Evolutionary conservation across 2,113 vertebrate genomes (phyloP).

Genomic region (Anthoscopus minutus): DNA sequence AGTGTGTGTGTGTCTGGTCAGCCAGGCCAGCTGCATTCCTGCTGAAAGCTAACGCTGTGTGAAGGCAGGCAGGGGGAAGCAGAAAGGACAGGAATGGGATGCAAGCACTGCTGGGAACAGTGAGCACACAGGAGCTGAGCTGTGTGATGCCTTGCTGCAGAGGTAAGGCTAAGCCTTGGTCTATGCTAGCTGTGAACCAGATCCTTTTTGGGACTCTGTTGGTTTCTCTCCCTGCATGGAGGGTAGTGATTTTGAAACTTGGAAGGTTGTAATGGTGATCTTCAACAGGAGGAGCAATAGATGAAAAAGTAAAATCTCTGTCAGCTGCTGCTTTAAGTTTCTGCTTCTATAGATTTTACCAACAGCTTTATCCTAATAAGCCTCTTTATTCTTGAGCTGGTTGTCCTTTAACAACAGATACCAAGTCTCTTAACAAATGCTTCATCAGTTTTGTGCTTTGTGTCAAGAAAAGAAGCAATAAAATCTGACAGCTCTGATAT

Average conservation of each 20-base stretch:
- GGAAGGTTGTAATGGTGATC: background rate
- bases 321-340: background rate
- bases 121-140: background rate
- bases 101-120: background rate
- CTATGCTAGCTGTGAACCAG: background rate
- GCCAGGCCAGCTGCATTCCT: background rate
- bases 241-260: background rate
- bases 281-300: background rate
- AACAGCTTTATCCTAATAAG: background rate
- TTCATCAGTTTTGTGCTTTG: background rate
- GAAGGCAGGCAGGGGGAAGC: background rate
- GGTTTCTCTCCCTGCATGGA: background rate
- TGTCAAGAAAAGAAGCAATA: background rate
- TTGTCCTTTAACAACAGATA: background rate
- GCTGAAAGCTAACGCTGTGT: background rate
- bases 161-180: background rate
- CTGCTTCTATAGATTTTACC: background rate
- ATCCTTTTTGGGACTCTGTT: background rate
- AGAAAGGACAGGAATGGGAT: background rate
- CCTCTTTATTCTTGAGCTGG: background rate
- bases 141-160: background rate
- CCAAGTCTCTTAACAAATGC: background rate
- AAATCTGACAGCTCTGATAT: background rate
- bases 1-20: background rate
- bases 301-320: background rate